Percentiles rank a stretch among this genome's conserved stretches.
Conservation (phyloP, 2,797 vertebrate genomes). For the Clarias pachynema region DNA sequence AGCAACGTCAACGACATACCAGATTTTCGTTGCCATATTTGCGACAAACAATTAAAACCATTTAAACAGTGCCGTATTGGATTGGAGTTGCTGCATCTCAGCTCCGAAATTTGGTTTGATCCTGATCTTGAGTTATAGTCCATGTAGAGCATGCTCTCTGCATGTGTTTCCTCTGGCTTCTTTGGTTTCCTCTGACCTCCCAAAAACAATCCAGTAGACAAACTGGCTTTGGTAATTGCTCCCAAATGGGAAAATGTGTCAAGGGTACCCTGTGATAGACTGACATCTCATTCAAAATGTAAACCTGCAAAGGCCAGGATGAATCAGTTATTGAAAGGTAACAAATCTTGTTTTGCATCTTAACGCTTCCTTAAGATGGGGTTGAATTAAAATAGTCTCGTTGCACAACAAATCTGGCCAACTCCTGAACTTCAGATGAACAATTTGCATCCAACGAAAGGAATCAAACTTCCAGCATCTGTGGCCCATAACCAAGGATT, state of each 20-base stretch:
- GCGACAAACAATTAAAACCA: conserved; percentile 6
- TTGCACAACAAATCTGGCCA: background rate
- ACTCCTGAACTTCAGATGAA: background rate
- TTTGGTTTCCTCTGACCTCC: background rate
- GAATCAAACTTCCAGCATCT: conserved; percentile 3
- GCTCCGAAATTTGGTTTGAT: background rate
- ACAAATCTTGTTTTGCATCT: background rate
- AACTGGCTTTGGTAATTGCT: background rate
- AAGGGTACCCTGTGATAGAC: background rate
- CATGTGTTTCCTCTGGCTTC: background rate
- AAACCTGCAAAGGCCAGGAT: background rate
- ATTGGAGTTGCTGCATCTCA: background rate
- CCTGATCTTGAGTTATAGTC: background rate
- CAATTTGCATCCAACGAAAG: background rate
- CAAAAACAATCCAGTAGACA: background rate
- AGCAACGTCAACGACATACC: background rate
- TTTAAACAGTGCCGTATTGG: no score
- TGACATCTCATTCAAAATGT: background rate
- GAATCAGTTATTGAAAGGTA: background rate
- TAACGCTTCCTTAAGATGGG: conserved; percentile 12
- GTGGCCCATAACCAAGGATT: background rate
- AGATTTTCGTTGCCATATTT: conserved; percentile 10
- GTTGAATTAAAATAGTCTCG: background rate
- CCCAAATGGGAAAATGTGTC: background rate
- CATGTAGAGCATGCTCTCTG: no score